These are phyloP conservation scores for Pterois miles DNA, from an alignment of 2,797 vertebrate species.

Conservation along the genomic window DNA sequence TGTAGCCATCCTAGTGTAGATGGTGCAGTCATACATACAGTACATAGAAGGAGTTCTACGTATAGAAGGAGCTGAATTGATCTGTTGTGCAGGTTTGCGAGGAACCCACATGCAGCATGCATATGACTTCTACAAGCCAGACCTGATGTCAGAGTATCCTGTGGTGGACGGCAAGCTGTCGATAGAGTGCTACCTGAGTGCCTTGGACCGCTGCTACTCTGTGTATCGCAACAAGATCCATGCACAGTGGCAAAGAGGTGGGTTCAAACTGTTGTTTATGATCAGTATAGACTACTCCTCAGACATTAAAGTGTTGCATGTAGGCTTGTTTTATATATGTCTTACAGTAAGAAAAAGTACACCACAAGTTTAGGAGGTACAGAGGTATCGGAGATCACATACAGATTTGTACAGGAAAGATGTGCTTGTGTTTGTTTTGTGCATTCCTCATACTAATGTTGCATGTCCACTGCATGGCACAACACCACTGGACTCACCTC, in stretches of 20 bases:
- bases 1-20: neutral
- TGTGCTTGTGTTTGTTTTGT: too few species aligned
- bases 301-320: neutral
- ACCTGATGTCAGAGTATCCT: conserved; percentile 96
- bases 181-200: conserved; percentile 97
- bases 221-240: conserved; percentile 95
- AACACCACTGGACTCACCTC: too few species aligned
- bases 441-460: too few species aligned
- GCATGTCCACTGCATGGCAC: too few species aligned
- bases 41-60: neutral
- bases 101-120: conserved; percentile 98
- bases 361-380: neutral
- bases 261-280: neutral
- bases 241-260: conserved; percentile 96
- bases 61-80: neutral
- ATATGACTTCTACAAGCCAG: conserved; percentile 98
- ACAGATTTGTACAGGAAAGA: too few species aligned
- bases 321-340: neutral
- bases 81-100: conserved; percentile 85
- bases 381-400: neutral
- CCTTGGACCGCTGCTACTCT: conserved; percentile 93
- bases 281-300: neutral
- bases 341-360: neutral
- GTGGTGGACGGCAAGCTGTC: conserved; percentile 97
- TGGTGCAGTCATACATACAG: neutral